Evolutionary conservation across 2,113 vertebrate species (phyloP).

Genomic region (Pogona vitticeps): DNA sequence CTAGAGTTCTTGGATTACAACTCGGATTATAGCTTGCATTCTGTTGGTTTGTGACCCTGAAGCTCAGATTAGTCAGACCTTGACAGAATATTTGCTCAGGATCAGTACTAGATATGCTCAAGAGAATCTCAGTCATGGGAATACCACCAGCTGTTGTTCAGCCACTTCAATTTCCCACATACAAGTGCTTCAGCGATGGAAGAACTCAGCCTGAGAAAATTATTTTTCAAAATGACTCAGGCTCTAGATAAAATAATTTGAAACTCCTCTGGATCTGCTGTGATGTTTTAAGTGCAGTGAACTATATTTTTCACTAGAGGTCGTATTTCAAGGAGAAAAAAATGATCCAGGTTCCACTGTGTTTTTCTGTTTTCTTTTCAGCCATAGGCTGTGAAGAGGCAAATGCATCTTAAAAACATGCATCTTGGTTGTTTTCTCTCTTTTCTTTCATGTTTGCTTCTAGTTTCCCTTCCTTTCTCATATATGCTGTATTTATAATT

Average conservation of each 20-base stretch:
- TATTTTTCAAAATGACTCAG: not conserved
- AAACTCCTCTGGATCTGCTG: not conserved
- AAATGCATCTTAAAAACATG: not conserved
- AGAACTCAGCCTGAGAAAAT: not conserved
- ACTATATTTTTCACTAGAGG: slow-evolving; percentile 19
- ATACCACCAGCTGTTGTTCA: not conserved
- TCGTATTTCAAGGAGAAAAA: slow-evolving; percentile 23
- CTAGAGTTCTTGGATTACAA: no score
- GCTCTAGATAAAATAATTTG: not conserved
- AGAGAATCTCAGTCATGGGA: not conserved
- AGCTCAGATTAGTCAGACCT: not conserved
- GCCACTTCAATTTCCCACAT: rapidly evolving
- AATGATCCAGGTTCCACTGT: not conserved
- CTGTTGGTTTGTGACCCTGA: not conserved
- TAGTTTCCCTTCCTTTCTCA: not conserved
- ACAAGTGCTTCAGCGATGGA: not conserved
- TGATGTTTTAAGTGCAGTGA: not conserved
- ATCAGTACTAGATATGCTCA: not conserved
- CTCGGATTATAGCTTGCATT: not conserved
- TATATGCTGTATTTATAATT: not conserved
- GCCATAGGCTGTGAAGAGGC: not conserved
- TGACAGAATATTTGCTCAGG: not conserved
- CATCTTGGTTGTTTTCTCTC: not conserved
- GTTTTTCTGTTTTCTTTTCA: slow-evolving; percentile 19
- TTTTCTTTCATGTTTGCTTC: not conserved